Percentiles rank a stretch among this genome's conserved stretches.
Conservation (phyloP, 2,888 invertebrate species). For the Diplolepis rosae region DNA sequence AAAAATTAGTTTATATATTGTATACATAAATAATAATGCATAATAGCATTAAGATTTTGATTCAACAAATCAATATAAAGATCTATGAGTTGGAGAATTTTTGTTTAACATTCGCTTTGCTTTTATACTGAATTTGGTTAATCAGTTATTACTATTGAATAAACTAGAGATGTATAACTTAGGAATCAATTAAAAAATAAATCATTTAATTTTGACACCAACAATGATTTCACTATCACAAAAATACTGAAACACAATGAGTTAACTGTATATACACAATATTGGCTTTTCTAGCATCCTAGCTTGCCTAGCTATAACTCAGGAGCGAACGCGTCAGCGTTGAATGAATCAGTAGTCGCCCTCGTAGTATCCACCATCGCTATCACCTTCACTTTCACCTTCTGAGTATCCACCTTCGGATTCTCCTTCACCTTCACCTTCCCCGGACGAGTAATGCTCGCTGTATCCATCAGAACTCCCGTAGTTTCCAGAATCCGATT, state of each 20-base stretch:
- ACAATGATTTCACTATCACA: neutral
- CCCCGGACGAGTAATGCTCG: conserved; percentile 57
- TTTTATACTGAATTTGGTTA: no score
- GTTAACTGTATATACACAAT: neutral
- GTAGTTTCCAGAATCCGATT: conserved; percentile 57
- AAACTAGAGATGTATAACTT: neutral
- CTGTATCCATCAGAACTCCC: conserved; percentile 54
- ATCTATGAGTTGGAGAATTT: no score
- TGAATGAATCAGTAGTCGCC: conserved; percentile 26
- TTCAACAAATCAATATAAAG: no score
- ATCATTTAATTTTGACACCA: neutral
- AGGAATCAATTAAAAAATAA: neutral
- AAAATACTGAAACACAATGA: neutral
- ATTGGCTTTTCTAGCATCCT: neutral
- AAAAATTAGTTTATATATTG: no score
- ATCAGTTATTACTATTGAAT: no score
- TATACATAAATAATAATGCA: no score
- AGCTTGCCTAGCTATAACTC: neutral
- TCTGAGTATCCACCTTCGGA: conserved; percentile 50
- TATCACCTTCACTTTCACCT: neutral
- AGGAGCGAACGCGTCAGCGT: neutral
- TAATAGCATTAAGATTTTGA: no score
- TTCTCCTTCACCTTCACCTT: conserved; percentile 53
- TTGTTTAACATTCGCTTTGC: no score
- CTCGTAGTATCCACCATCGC: conserved; percentile 49